Conservation (phyloP, 2,113 vertebrate species). For the Oreotragus oreotragus region DNA sequence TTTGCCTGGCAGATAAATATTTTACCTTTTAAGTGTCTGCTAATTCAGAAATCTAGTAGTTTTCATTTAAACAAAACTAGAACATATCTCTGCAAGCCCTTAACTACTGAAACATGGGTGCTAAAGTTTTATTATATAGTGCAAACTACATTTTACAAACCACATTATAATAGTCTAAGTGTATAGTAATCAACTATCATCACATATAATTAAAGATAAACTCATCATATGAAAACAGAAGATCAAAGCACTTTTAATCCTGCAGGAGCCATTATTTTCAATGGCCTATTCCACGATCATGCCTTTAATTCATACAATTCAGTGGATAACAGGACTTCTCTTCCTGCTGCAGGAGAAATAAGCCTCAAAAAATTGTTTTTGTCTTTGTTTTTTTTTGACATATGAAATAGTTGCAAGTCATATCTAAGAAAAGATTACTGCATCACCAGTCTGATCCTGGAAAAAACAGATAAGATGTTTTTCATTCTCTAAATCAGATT, state of each 20-base stretch:
- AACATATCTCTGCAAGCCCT: conserved; percentile 33
- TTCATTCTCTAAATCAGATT: conserved; percentile 44
- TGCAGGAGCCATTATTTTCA: conserved; percentile 46
- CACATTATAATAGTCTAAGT: conserved; percentile 62
- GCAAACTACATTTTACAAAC: conserved; percentile 65
- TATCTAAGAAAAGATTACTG: conserved; percentile 13
- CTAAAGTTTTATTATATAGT: conserved; percentile 39
- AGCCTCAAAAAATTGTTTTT: neutral
- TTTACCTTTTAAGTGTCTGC: conserved; percentile 32
- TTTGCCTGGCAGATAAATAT: neutral
- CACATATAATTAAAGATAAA: conserved; percentile 72
- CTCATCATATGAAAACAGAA: conserved; percentile 62
- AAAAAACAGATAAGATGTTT: conserved; percentile 38
- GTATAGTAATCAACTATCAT: conserved; percentile 62
- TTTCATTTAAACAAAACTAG: conserved; percentile 42
- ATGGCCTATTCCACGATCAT: conserved; percentile 43
- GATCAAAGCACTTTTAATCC: conserved; percentile 63
- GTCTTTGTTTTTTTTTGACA: neutral
- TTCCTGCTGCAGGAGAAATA: conserved; percentile 18
- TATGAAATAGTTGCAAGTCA: conserved; percentile 38
- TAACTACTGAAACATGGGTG: conserved; percentile 35
- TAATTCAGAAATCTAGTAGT: conserved; percentile 43
- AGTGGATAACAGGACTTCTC: conserved; percentile 37
- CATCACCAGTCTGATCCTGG: conserved; percentile 22
- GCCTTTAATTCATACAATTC: conserved; percentile 58